Base-by-base conservation (phyloP, 2,797 vertebrate genomes). In the Pseudocheirus occidentalis region DNA sequence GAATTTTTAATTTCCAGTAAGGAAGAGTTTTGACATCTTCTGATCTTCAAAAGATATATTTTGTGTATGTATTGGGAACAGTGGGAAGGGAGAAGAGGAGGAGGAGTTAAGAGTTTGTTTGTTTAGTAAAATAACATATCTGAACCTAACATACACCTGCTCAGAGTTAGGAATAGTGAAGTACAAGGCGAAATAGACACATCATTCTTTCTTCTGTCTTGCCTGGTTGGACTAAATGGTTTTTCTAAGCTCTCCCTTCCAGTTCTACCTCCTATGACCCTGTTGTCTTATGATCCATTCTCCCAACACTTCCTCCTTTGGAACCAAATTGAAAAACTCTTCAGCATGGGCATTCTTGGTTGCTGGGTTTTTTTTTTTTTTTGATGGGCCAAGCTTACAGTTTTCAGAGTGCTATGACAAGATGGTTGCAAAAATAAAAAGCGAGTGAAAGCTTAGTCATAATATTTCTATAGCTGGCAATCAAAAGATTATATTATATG, bases 401-500 rank as follows among this genome's bases (percentile, higher is more conserved):
- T 98, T 98, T 98, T 97, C 96, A 96, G 97, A 97, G 97, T 94
- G 96, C 97, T 97, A 96, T 97, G 96, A 98, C 97, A 98, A 94
- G 96, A 97, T 97, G 94, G 96, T 97, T 97, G 95, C 96, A 92
- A 96, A 98, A 98, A 97, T 96, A 96, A 94, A 97, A 97, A 97
- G 97, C 97, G 97, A 97, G 96, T 58, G 96, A 98, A 98, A 97
- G 96, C 1, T n/a, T 92, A 97, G 97, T 98, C 96, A 97, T 96
- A 97, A 97, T 97, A 81, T 96, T 54, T n/a, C 98, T 97, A 97
- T 92, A 97, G 97, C 95, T 96, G 96, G 90, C 98, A 98, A 97
- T 90, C 96, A 96, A 98, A 98, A 98, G 97, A 98, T 98, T 97
- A 98, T 96, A 96, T 98, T 98, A 97, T 97, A 97, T 98, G 97